Conservation (phyloP, 1,140 invertebrate genomes). For the Chironomus striatipennis region DNA sequence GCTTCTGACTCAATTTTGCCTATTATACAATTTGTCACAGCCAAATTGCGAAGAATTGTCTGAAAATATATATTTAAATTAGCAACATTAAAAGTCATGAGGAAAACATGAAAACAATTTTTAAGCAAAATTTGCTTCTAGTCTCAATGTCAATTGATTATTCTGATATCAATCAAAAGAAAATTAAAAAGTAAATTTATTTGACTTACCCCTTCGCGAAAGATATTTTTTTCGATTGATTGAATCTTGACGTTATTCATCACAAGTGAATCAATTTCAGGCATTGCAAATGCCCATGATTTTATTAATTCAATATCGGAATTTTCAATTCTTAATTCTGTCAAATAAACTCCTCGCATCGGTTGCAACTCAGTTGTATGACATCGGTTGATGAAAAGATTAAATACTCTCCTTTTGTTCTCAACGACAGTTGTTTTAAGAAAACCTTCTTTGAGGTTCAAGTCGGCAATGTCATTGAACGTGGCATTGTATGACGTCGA, state of each 20-base stretch:
- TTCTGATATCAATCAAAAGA: neutral
- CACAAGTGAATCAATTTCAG: neutral
- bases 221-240: neutral
- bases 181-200: neutral
- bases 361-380: neutral
- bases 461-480: neutral
- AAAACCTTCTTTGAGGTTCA: neutral
- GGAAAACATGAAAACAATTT: no score
- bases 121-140: neutral
- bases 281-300: slow-evolving; percentile 31
- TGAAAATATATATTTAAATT: no score
- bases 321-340: slow-evolving; percentile 28
- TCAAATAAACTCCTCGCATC: neutral
- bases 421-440: neutral
- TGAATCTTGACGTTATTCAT: slow-evolving; percentile 5
- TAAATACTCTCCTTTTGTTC: neutral
- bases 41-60: slow-evolving; percentile 32
- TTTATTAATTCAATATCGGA: slow-evolving; percentile 33
- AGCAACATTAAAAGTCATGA: no score
- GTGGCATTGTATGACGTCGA: neutral
- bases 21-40: slow-evolving; percentile 32
- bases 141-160: neutral
- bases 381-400: neutral
- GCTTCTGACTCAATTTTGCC: slow-evolving; percentile 35
- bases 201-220: neutral